Evolutionary conservation across 1,140 invertebrate genomes (phyloP), one percentile per base, ranked within the genome.

Genomic region (Cepaea nemoralis): DNA sequence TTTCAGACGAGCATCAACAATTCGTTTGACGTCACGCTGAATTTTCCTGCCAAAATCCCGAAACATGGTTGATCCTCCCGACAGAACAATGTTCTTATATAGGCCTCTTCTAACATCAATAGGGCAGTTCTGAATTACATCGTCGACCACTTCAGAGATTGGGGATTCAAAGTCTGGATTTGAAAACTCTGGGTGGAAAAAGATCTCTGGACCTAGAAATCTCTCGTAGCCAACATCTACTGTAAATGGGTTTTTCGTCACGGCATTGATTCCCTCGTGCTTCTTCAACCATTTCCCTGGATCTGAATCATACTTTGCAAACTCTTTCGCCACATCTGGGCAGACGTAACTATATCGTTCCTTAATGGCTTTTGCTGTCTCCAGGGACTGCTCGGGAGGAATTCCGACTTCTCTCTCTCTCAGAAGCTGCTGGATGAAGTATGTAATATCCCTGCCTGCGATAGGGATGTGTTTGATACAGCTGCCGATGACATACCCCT

Each of bases 401-500:
- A 99, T 99, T 42, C 97, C 97, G 79, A 97, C 95, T 93, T 99
- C 98, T 71, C 99, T 93, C 92, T 99, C 99, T 87, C 99, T 94
- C 70, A 99, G 93, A 71, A 99, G 93, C 83, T 96, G 97, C 90
- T 99, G 99, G 89, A 99, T 99, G 89, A 99, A 99, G 88, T 98
- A 99, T 31, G 99, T 99, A 85, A 99, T 99, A 92, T 99, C 98
- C 70, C 99, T 94, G 22, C 99, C 99, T 87, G 99, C 99, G 89
- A 99, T 99, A 31, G 99, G 99, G 92, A 99, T 99, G 92, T 99
- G 98, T 92, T 99, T 99, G 85, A 99, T 99, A 92, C 98, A 99
- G 88, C 97, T 99, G 78, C 99, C 99, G 91, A 99, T 99, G 0
- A 99, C 98, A 92, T 99, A 99, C 69, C 98, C 98, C 92, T 99